Percentiles rank a stretch among this genome's conserved stretches.
Conservation (phyloP, 2,113 vertebrate species). For the Anser brachyrhynchus region DNA sequence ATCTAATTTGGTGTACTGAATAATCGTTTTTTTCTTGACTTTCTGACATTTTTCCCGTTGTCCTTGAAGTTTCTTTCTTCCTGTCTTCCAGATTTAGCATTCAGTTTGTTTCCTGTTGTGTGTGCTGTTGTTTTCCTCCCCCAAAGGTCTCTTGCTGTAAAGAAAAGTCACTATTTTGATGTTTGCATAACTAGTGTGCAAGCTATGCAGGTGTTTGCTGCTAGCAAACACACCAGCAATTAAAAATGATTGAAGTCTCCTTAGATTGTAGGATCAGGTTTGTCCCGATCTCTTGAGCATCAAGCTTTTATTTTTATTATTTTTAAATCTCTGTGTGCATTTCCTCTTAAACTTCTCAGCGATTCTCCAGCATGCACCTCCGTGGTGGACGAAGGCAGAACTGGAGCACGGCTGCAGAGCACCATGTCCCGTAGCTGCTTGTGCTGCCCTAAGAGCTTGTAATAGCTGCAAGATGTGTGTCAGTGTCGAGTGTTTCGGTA, state of each 20-base stretch:
- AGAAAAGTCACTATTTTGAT: not conserved
- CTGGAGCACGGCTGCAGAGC: not conserved
- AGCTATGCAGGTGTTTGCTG: not conserved
- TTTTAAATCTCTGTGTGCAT: not conserved
- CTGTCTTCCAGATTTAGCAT: not conserved
- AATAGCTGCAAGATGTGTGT: not conserved
- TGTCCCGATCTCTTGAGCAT: not conserved
- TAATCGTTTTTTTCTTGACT: not conserved
- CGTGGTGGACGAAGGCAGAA: not conserved
- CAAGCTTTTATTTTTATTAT: rapidly evolving
- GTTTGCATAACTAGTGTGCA: not conserved
- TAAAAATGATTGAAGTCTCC: not conserved
- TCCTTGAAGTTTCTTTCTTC: not conserved
- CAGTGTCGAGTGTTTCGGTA: not conserved
- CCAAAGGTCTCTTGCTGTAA: not conserved
- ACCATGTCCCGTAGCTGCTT: not conserved
- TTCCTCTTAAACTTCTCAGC: not conserved
- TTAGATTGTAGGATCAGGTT: not conserved
- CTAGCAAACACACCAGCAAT: not conserved
- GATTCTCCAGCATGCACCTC: not conserved
- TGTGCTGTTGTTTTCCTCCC: not conserved
- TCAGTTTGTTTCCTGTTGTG: not conserved
- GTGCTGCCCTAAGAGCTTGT: not conserved
- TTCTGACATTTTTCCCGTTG: not conserved
- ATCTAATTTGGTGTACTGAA: not conserved